phyloP scores from a whole-genome alignment of 35 echinoderm and acorn worm genomes.

The Heliocidaris tuberculata region DNA sequence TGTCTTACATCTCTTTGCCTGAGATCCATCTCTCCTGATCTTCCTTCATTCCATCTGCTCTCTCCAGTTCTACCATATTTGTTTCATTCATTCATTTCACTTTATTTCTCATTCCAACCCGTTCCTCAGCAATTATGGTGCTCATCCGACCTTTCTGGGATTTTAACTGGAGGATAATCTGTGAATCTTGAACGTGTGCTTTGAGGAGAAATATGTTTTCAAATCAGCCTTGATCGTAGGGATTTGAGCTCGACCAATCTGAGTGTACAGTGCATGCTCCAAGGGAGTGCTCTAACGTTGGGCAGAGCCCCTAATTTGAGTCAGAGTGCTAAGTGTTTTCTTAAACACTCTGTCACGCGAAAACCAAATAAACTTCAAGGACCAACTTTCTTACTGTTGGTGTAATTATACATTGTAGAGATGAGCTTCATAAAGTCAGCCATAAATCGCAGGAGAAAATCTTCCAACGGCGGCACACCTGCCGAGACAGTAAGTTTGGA shows the following conservation, averaged over 20 bases:
- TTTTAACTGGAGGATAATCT: conserved; percentile 19
- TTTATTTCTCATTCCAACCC: not conserved
- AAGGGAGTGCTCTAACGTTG: not conserved
- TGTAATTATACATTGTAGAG: not conserved
- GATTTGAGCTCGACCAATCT: not conserved
- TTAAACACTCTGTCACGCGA: not conserved
- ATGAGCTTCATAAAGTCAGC: conserved; percentile 51
- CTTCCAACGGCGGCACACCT: conserved; percentile 31
- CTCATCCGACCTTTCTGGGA: not conserved
- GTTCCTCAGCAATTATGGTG: not conserved
- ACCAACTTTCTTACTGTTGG: not conserved
- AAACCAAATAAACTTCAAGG: not conserved
- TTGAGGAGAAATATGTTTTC: conserved; percentile 4
- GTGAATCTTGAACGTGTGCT: not conserved
- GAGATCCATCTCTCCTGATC: not conserved
- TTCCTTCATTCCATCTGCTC: not conserved
- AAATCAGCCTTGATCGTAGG: not conserved
- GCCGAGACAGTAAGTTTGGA: conserved; percentile 37
- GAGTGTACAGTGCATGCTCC: not conserved
- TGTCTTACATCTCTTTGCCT: not conserved
- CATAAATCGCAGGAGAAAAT: conserved; percentile 46
- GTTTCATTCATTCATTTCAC: not conserved
- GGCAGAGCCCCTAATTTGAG: not conserved
- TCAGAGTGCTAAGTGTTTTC: not conserved
- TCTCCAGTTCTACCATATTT: not conserved